A percentile compares a stretch with the other conserved stretches of the same genome.
Evolutionary conservation across 2,797 vertebrate genomes (phyloP).

Genomic region (Podarcis lilfordi): DNA sequence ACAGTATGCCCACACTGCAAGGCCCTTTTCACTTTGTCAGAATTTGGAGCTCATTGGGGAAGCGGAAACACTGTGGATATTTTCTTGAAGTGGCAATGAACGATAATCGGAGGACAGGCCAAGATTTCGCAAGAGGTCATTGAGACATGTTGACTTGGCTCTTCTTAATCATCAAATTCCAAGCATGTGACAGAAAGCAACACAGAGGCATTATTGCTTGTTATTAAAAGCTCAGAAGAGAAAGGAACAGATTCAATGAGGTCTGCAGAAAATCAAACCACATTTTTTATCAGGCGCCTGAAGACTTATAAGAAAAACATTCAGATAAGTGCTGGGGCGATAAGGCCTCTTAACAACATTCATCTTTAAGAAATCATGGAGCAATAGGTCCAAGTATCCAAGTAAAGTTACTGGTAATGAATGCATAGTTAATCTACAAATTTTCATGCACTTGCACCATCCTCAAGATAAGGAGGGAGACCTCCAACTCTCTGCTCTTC

Average conservation of each 20-base stretch:
- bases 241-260: slow-evolving; percentile 11
- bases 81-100: slow-evolving; percentile 50
- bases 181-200: slow-evolving; percentile 41
- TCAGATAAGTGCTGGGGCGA: no score
- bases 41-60: no score
- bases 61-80: slow-evolving; percentile 5
- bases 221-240: slow-evolving; percentile 58
- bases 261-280: background rate
- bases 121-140: slow-evolving; percentile 48
- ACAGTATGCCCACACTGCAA: no score
- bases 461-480: background rate
- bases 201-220: slow-evolving; percentile 24
- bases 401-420: no score
- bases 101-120: background rate
- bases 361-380: no score
- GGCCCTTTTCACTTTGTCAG: no score
- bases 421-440: no score
- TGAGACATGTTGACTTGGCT: slow-evolving; percentile 52
- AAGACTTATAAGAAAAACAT: slow-evolving; percentile 32
- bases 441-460: background rate
- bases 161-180: slow-evolving; percentile 44
- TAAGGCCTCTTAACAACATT: no score
- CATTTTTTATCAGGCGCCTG: slow-evolving; percentile 26
- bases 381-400: no score
- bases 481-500: background rate